Conservation (phyloP, 2,888 invertebrate species). For the Ametastegia equiseti region DNA sequence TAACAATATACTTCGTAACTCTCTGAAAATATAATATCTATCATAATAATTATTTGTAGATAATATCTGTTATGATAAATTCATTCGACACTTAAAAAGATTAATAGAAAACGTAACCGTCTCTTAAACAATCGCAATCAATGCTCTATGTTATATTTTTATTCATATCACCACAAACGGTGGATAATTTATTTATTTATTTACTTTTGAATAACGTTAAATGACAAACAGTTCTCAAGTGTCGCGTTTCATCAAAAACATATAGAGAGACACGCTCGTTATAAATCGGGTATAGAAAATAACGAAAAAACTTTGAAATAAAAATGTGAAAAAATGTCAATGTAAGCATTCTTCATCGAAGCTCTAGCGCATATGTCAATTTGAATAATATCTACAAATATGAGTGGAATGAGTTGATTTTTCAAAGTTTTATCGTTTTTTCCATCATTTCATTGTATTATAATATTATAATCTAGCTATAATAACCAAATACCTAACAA, state of each 20-base stretch:
- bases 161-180: slow-evolving; percentile 3
- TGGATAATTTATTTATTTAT: background rate
- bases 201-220: background rate
- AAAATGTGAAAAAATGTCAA: slow-evolving; percentile 6
- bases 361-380: background rate
- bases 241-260: slow-evolving; percentile 9
- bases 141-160: slow-evolving; percentile 33
- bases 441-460: background rate
- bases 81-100: slow-evolving; percentile 50
- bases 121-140: slow-evolving; percentile 45
- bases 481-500: background rate
- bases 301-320: slow-evolving; percentile 21
- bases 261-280: background rate
- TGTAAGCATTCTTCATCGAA: background rate
- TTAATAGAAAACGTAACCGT: slow-evolving; percentile 54
- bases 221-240: background rate
- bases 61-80: slow-evolving; percentile 50
- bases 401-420: slow-evolving; percentile 19
- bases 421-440: slow-evolving; percentile 41
- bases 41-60: slow-evolving; percentile 62
- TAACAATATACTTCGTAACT: slow-evolving; percentile 73
- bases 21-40: slow-evolving; percentile 74
- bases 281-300: background rate
- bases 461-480: background rate
- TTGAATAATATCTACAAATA: slow-evolving; percentile 38